Percentiles rank a stretch among this genome's conserved stretches.
These are phyloP conservation scores for Euplexia lucipara DNA, from an alignment of 2,888 invertebrate species.

Conservation along the genomic window DNA sequence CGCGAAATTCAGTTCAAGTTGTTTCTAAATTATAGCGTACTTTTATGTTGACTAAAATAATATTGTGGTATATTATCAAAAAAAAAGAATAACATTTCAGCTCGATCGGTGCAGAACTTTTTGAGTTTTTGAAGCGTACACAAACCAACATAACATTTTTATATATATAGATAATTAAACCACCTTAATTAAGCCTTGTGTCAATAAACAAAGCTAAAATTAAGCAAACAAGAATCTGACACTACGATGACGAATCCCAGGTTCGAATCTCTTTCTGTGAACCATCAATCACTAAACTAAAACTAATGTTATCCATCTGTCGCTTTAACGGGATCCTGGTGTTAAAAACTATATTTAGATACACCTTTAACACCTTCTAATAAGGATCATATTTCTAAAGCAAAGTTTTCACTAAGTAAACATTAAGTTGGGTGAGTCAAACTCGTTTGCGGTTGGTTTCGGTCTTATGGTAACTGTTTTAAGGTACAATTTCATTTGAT, in stretches of 20 bases:
- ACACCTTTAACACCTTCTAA: constrained; percentile 5
- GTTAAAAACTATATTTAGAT: constrained; percentile 55
- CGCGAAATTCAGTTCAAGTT: no score
- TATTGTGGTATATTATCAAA: no score
- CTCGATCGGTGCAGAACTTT: no score
- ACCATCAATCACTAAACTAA: constrained; percentile 63
- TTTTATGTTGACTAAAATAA: no score
- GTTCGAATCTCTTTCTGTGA: constrained; percentile 55
- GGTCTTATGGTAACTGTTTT: neutral
- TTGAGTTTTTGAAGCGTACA: no score
- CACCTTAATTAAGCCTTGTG: no score
- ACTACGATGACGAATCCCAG: constrained; percentile 60
- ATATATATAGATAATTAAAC: no score
- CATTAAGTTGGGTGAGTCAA: constrained; percentile 33
- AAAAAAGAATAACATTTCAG: no score
- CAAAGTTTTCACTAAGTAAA: constrained; percentile 40
- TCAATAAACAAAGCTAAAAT: constrained; percentile 19
- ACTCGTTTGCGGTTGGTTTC: constrained; percentile 11
- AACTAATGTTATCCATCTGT: constrained; percentile 64
- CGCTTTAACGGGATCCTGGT: constrained; percentile 68
- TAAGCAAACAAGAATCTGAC: constrained; percentile 29
- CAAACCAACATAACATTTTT: no score
- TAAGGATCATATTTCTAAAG: constrained; percentile 39
- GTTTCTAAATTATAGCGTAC: no score
- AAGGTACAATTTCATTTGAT: constrained; percentile 45